A percentile compares a stretch with the other conserved stretches of the same genome.
Conservation (phyloP, 2,888 invertebrate genomes). For the Limenitis camilla region DNA sequence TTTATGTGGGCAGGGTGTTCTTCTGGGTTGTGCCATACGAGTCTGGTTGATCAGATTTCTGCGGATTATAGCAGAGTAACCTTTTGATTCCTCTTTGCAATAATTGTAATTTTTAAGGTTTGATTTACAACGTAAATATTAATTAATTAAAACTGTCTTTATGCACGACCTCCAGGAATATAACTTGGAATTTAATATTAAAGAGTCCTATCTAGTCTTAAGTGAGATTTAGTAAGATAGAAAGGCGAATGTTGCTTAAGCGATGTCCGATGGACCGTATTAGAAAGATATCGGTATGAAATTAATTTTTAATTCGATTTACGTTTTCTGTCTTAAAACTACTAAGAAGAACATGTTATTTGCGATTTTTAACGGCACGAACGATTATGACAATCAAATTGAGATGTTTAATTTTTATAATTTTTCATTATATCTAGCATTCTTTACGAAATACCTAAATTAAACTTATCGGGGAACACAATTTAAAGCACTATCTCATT, state of each 20-base stretch:
- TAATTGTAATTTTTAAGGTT: too few species aligned
- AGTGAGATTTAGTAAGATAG: constrained; percentile 45
- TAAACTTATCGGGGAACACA: constrained; percentile 54
- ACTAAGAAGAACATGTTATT: constrained; percentile 1
- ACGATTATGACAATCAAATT: constrained; percentile 9
- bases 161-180: too few species aligned
- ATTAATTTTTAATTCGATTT: constrained; percentile 24
- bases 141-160: too few species aligned
- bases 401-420: constrained; percentile 11
- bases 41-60: too few species aligned
- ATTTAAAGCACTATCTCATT: constrained; percentile 69
- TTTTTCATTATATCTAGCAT: constrained; percentile 14
- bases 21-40: too few species aligned
- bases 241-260: constrained; percentile 58
- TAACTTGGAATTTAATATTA: constrained; percentile 14
- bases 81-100: too few species aligned
- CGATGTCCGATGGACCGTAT: constrained; percentile 44
- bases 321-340: constrained; percentile 6
- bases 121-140: too few species aligned
- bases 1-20: too few species aligned
- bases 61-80: too few species aligned
- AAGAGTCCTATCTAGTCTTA: constrained; percentile 38
- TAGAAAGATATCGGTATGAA: constrained; percentile 34
- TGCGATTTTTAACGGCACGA: constrained; percentile 1
- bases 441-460: constrained; percentile 28